Evolutionary conservation across 2,113 vertebrate genomes (phyloP).

Genomic region (Ageneiosus marmoratus): DNA sequence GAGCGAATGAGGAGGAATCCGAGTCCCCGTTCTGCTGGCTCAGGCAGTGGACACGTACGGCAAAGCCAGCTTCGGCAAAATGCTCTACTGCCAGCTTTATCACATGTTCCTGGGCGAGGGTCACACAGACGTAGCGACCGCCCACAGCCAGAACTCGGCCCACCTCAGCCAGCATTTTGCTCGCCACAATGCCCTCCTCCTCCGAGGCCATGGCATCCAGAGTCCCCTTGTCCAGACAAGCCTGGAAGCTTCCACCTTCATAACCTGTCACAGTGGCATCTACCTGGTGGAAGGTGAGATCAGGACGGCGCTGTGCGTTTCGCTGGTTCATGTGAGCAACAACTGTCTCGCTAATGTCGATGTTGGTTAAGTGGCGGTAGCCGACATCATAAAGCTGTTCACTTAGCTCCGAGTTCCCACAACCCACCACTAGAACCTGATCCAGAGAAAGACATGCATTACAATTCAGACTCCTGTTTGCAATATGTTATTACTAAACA

Average conservation of each 20-base stretch:
- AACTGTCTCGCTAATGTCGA: constrained; percentile 87
- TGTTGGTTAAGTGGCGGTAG: constrained; percentile 84
- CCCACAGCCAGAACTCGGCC: constrained; percentile 84
- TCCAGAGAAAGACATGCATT: not conserved
- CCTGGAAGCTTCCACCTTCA: constrained; percentile 81
- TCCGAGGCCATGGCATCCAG: constrained; percentile 87
- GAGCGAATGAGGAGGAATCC: constrained; percentile 70
- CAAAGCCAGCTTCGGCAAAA: constrained; percentile 87
- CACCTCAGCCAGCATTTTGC: constrained; percentile 86
- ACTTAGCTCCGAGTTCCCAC: constrained; percentile 94
- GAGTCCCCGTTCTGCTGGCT: constrained; percentile 60
- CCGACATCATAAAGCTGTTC: constrained; percentile 91
- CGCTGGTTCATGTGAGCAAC: constrained; percentile 88
- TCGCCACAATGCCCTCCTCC: constrained; percentile 69
- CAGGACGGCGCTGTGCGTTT: constrained; percentile 75
- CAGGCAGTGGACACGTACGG: constrained; percentile 87
- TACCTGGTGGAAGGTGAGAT: constrained; percentile 83
- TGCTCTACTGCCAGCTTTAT: constrained; percentile 83
- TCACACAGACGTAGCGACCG: constrained; percentile 90
- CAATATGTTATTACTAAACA: not conserved
- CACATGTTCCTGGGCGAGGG: constrained; percentile 89
- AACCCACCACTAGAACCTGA: constrained; percentile 95
- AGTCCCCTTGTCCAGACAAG: constrained; percentile 90
- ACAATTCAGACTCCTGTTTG: not conserved
- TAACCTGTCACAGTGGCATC: constrained; percentile 88